Evolutionary conservation across 2,888 invertebrate genomes (phyloP).

Genomic region (Nomada flava): DNA sequence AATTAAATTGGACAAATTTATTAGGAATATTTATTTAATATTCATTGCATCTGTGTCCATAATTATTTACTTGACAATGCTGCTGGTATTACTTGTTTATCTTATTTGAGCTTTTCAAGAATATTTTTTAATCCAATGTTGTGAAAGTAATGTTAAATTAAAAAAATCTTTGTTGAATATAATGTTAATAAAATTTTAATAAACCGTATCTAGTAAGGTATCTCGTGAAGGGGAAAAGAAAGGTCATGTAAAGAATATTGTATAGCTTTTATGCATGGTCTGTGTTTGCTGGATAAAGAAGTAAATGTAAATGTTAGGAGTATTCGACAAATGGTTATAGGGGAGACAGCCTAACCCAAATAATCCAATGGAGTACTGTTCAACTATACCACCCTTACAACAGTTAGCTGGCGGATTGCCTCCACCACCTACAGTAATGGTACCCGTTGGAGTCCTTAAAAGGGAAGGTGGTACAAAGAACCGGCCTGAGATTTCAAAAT

Average conservation of each 20-base stretch:
- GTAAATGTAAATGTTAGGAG: constrained; percentile 78
- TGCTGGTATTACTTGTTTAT: not conserved
- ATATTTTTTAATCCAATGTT: constrained; percentile 1
- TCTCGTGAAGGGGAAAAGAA: not conserved
- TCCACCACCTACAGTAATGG: constrained; percentile 90
- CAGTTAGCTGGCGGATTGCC: constrained; percentile 87
- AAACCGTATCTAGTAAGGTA: not conserved
- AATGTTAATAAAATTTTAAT: not conserved
- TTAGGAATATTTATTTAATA: constrained; percentile 1
- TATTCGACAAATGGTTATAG: constrained; percentile 84
- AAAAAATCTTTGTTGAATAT: not conserved
- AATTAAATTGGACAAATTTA: constrained; percentile 2
- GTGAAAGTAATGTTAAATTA: not conserved
- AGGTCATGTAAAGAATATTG: not conserved
- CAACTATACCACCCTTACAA: constrained; percentile 91
- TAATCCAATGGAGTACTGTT: constrained; percentile 95
- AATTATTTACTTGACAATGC: not conserved
- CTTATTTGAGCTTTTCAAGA: not conserved
- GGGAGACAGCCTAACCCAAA: constrained; percentile 90
- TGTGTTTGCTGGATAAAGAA: constrained; percentile 65
- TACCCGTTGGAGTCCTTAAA: constrained; percentile 93
- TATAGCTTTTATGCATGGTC: constrained; percentile 8
- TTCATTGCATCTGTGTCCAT: not conserved
- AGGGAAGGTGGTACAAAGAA: constrained; percentile 86
- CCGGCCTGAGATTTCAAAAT: constrained; percentile 87